These are phyloP conservation scores for Cirrhinus molitorella DNA, from an alignment of 2,797 vertebrate species.

Conservation along the genomic window DNA sequence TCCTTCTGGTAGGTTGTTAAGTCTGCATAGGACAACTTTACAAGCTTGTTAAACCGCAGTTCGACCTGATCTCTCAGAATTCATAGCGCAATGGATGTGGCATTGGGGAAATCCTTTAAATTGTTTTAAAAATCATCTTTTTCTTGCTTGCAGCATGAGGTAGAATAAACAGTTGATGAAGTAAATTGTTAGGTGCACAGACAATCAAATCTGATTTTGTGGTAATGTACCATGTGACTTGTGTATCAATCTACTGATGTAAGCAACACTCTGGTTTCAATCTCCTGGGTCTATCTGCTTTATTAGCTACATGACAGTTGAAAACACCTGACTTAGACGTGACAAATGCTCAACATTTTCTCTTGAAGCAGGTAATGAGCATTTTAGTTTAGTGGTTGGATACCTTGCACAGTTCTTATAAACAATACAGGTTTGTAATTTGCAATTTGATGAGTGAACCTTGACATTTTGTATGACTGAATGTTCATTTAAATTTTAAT, in stretches of 20 bases:
- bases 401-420: background rate
- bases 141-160: background rate
- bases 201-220: constrained; percentile 65
- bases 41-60: constrained; percentile 8
- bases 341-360: constrained; percentile 8
- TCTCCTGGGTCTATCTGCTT: constrained; percentile 10
- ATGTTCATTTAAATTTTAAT: background rate
- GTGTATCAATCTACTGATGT: constrained; percentile 13
- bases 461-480: background rate
- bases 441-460: background rate
- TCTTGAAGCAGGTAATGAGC: constrained; percentile 10
- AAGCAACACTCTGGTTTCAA: constrained; percentile 10
- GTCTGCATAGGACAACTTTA: constrained; percentile 18
- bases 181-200: constrained; percentile 71
- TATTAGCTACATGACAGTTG: background rate
- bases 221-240: constrained; percentile 23
- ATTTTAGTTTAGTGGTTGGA: constrained; percentile 4
- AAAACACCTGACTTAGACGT: background rate
- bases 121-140: background rate
- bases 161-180: constrained; percentile 4
- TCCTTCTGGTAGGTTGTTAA: background rate
- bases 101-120: constrained; percentile 19
- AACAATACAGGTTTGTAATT: background rate
- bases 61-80: constrained; percentile 18
- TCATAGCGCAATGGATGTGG: background rate